A percentile compares a stretch with the other conserved stretches of the same genome.
Evolutionary conservation across 1,140 invertebrate genomes (phyloP).

Genomic region (Probaryconus sp.): DNA sequence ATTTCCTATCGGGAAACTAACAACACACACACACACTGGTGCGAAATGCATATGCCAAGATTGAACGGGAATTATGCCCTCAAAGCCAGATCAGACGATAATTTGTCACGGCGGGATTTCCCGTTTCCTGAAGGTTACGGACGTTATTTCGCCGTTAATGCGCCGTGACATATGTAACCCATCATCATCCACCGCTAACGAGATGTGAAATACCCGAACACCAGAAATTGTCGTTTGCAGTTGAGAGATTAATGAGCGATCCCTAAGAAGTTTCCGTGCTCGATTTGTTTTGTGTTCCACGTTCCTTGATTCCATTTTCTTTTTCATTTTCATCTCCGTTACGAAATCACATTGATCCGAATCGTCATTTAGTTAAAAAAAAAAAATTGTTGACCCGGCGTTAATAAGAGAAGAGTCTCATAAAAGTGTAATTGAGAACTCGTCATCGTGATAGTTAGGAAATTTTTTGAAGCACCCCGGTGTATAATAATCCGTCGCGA

Average conservation of each 20-base stretch:
- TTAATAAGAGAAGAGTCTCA: no score
- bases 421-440: slow-evolving; percentile 56
- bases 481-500: background rate
- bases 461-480: slow-evolving; percentile 1
- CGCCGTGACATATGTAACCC: slow-evolving; percentile 15
- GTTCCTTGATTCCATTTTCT: no score
- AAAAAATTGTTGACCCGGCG: no score
- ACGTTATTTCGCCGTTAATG: slow-evolving; percentile 53
- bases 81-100: slow-evolving; percentile 47
- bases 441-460: background rate
- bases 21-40: slow-evolving; percentile 34
- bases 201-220: no score
- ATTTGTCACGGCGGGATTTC: slow-evolving; percentile 51
- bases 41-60: slow-evolving; percentile 34
- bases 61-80: slow-evolving; percentile 53
- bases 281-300: no score
- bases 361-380: no score
- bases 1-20: slow-evolving; percentile 59
- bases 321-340: no score
- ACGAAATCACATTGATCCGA: no score
- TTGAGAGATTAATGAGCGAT: no score
- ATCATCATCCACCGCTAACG: slow-evolving; percentile 1
- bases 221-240: no score
- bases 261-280: no score
- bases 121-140: slow-evolving; percentile 50